Evolutionary conservation across 1,140 invertebrate species (phyloP).

Genomic region (Zaprionus gabonicus): DNA sequence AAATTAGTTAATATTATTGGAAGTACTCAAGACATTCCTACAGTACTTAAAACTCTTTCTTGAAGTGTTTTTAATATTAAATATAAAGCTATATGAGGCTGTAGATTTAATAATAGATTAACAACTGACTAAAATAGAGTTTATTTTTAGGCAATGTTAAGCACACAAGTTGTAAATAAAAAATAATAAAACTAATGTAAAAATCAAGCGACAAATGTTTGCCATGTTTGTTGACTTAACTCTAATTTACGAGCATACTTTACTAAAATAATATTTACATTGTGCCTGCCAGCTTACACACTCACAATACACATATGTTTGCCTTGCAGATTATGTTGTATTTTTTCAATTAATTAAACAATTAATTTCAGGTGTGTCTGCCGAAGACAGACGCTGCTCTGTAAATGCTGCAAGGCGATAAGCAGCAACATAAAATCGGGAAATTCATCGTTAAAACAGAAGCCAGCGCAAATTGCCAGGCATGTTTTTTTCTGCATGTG

Average conservation of each 20-base stretch:
- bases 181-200: neutral
- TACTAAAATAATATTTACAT: slow-evolving; percentile 3
- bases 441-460: slow-evolving; percentile 6
- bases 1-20: neutral
- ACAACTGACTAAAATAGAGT: too few relatives aligned
- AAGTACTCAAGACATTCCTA: neutral
- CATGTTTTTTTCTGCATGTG: slow-evolving; percentile 18
- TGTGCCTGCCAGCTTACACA: neutral
- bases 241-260: slow-evolving; percentile 8
- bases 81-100: neutral
- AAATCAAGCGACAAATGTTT: neutral
- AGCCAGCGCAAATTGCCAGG: slow-evolving; percentile 6
- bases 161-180: neutral
- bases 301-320: neutral
- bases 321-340: neutral
- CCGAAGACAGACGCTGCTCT: neutral
- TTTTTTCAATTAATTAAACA: slow-evolving; percentile 28
- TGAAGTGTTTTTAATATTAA: neutral
- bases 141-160: too few relatives aligned
- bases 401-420: slow-evolving; percentile 6
- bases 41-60: too few relatives aligned
- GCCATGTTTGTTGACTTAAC: neutral
- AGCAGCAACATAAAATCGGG: slow-evolving; percentile 12
- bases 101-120: neutral
- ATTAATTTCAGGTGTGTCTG: neutral